Conservation (phyloP, 1,140 invertebrate species). For the Lepidostoma basale region DNA sequence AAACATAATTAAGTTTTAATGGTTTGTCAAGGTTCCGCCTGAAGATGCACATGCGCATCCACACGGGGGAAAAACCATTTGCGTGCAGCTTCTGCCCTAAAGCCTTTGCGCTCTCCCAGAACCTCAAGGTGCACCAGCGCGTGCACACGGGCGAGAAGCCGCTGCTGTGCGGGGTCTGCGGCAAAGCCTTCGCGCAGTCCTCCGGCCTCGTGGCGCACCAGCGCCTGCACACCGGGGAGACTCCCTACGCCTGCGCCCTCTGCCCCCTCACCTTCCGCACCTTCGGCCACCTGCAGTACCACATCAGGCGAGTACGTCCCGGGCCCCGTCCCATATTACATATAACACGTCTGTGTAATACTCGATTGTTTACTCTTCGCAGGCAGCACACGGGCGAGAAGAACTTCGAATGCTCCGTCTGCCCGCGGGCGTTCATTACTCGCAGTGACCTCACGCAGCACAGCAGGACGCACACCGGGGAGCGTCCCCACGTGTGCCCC, state of each 20-base stretch:
- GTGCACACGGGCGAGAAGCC: conserved; percentile 68
- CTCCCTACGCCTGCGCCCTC: conserved; percentile 58
- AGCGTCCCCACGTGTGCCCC: conserved; percentile 67
- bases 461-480: conserved; percentile 67
- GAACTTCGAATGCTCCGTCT: conserved; percentile 63
- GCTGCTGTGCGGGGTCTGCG: conserved; percentile 55
- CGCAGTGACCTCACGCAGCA: conserved; percentile 64
- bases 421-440: conserved; percentile 56
- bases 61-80: conserved; percentile 91
- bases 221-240: conserved; percentile 62
- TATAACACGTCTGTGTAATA: neutral
- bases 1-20: neutral
- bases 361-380: too few species aligned
- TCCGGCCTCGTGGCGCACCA: conserved; percentile 60
- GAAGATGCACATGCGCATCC: conserved; percentile 89
- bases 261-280: conserved; percentile 57
- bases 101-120: conserved; percentile 54
- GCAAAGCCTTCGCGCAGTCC: conserved; percentile 60
- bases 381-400: conserved; percentile 68
- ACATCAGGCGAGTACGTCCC: conserved; percentile 54
- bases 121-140: conserved; percentile 61
- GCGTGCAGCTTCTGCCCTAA: conserved; percentile 66
- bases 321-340: neutral
- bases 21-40: conserved; percentile 64
- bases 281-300: conserved; percentile 58